Percentiles rank a stretch among this genome's conserved stretches.
Conservation (phyloP, 2,113 vertebrate species). For the Sapayoa aenigma region DNA sequence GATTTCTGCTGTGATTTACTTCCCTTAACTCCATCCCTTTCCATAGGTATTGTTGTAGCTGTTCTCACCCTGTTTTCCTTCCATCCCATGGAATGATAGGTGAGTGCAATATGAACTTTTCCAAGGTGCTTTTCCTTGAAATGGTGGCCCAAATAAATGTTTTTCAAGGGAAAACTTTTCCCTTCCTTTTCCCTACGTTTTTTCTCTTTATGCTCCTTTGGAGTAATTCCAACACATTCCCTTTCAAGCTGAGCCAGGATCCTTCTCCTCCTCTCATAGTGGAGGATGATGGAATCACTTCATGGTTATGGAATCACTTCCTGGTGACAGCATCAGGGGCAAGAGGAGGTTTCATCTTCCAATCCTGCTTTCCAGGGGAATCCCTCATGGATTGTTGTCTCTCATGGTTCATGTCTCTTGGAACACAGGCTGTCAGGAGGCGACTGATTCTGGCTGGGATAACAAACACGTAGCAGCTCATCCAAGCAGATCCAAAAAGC, state of each 20-base stretch:
- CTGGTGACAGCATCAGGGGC: background rate
- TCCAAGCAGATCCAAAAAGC: background rate
- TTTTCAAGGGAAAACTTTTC: background rate
- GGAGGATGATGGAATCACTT: background rate
- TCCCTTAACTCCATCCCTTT: background rate
- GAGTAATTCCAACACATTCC: background rate
- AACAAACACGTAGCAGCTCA: accelerated
- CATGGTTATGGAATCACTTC: too few species aligned
- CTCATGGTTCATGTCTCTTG: background rate
- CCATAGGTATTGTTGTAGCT: accelerated
- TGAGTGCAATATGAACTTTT: background rate
- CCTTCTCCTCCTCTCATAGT: background rate
- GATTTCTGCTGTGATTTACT: background rate
- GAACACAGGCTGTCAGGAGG: background rate
- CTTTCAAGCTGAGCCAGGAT: background rate
- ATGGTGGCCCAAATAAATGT: background rate
- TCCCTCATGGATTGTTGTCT: background rate
- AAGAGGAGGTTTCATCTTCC: background rate
- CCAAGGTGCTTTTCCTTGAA: background rate
- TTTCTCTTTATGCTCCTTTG: background rate
- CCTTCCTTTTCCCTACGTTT: background rate
- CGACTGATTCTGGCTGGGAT: background rate
- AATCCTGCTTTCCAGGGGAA: background rate
- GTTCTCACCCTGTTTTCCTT: background rate
- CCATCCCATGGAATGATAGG: accelerated